Evolutionary conservation across 2,888 invertebrate genomes (phyloP).

Genomic region (Parascotia fuliginaria): DNA sequence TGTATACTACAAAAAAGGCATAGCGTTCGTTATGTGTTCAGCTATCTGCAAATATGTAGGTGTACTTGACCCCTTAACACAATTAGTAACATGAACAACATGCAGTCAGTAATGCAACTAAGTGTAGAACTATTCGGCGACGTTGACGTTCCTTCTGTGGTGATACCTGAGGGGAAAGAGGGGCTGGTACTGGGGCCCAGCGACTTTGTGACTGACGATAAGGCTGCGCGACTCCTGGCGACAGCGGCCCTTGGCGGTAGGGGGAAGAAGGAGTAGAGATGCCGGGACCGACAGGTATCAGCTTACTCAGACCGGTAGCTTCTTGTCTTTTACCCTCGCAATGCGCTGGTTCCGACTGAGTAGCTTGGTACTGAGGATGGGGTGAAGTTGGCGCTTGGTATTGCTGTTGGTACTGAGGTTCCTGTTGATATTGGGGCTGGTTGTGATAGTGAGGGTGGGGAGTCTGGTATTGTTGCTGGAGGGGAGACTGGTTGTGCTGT

Average conservation of each 20-base stretch:
- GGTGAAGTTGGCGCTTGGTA: slow-evolving; percentile 76
- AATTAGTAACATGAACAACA: slow-evolving; percentile 35
- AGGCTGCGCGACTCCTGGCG: slow-evolving; percentile 70
- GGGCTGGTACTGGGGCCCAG: slow-evolving; percentile 81
- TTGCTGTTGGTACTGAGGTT: slow-evolving; percentile 56
- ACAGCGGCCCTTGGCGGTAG: slow-evolving; percentile 67
- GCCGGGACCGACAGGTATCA: slow-evolving; percentile 77
- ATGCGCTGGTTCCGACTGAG: slow-evolving; percentile 61
- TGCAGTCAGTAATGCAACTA: slow-evolving; percentile 52
- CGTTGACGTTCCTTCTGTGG: slow-evolving; percentile 43
- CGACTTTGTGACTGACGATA: slow-evolving; percentile 74
- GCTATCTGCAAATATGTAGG: slow-evolving; percentile 31
- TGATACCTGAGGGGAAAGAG: slow-evolving; percentile 80
- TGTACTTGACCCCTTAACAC: slow-evolving; percentile 18
- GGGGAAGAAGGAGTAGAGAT: slow-evolving; percentile 53
- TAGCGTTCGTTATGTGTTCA: slow-evolving; percentile 38
- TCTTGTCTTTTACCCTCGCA: slow-evolving; percentile 75
- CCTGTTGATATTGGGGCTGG: slow-evolving; percentile 41
- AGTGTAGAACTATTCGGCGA: slow-evolving; percentile 49
- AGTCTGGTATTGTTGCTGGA: slow-evolving; percentile 46
- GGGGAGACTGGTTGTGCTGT: slow-evolving; percentile 49
- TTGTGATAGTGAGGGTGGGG: slow-evolving; percentile 49
- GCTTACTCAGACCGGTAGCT: slow-evolving; percentile 76
- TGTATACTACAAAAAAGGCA: slow-evolving; percentile 19
- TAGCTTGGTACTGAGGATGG: slow-evolving; percentile 53